A percentile compares a stretch with the other conserved stretches of the same genome.
Evolutionary conservation across 2,797 vertebrate genomes (phyloP).

Genomic region (Corythornis leucogaster): DNA sequence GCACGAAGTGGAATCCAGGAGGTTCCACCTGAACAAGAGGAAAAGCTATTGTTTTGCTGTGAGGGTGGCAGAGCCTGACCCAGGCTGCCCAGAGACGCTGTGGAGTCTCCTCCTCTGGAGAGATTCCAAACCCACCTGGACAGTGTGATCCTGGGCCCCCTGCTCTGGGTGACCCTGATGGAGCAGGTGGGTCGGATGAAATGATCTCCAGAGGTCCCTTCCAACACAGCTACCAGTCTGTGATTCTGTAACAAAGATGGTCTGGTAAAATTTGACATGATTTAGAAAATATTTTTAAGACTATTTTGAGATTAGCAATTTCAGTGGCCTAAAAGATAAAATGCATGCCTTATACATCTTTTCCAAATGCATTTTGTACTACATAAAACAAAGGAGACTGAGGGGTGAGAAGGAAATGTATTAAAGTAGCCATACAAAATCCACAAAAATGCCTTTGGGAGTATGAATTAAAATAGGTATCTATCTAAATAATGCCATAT

Average conservation of each 20-base stretch:
- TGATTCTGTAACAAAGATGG: background rate
- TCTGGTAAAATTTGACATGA: background rate
- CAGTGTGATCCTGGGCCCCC: background rate
- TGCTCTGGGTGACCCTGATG: background rate
- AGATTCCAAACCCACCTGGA: background rate
- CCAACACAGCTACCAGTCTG: background rate
- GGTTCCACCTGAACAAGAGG: background rate
- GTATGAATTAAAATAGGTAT: background rate
- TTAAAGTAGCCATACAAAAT: background rate
- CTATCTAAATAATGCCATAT: background rate
- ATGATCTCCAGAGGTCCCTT: background rate
- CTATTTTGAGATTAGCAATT: background rate
- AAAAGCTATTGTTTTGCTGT: background rate
- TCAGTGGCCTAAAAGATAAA: background rate
- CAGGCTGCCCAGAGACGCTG: background rate
- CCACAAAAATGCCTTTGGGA: background rate
- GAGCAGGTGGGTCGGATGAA: background rate
- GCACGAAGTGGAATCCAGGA: background rate
- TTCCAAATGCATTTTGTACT: background rate
- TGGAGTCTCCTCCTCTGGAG: background rate
- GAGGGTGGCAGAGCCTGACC: background rate
- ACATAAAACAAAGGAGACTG: background rate
- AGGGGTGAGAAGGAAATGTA: background rate
- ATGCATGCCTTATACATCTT: background rate
- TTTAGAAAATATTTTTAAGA: background rate